Conservation (phyloP, 1,140 invertebrate species). For the Drosophila triauraria region DNA sequence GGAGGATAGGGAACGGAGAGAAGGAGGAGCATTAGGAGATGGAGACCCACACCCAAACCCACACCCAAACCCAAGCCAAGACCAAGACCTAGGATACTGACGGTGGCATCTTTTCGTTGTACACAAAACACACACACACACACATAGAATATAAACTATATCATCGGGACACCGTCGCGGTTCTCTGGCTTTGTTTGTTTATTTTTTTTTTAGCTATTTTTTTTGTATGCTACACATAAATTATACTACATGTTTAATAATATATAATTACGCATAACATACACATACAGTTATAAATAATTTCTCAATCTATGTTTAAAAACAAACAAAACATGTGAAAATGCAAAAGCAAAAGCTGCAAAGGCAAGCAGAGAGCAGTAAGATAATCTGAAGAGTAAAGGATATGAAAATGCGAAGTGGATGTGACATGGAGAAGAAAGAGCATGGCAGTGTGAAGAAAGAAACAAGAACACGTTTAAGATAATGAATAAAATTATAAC, state of each 20-base stretch:
- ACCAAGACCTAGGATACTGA: slow-evolving; percentile 23
- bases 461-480: slow-evolving; percentile 70
- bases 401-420: not conserved
- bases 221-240: slow-evolving; percentile 80
- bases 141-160: slow-evolving; percentile 17
- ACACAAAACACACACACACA: slow-evolving; percentile 29
- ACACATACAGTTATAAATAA: slow-evolving; percentile 66
- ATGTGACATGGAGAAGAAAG: slow-evolving; percentile 11
- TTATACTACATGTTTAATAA: slow-evolving; percentile 81
- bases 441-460: slow-evolving; percentile 38
- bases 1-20: slow-evolving; percentile 8
- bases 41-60: not conserved
- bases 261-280: slow-evolving; percentile 55
- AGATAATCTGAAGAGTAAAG: slow-evolving; percentile 4
- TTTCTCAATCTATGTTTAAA: slow-evolving; percentile 74
- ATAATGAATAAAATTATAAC: slow-evolving; percentile 81
- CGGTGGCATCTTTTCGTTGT: slow-evolving; percentile 25
- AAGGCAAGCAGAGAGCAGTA: not conserved
- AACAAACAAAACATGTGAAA: slow-evolving; percentile 27
- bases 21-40: slow-evolving; percentile 6
- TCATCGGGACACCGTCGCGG: slow-evolving; percentile 36
- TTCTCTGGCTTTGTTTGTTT: slow-evolving; percentile 70
- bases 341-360: slow-evolving; percentile 9
- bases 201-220: slow-evolving; percentile 73
- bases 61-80: not conserved